Evolutionary conservation across 2,888 invertebrate species (phyloP).

Genomic region (Amaurobius ferox): DNA sequence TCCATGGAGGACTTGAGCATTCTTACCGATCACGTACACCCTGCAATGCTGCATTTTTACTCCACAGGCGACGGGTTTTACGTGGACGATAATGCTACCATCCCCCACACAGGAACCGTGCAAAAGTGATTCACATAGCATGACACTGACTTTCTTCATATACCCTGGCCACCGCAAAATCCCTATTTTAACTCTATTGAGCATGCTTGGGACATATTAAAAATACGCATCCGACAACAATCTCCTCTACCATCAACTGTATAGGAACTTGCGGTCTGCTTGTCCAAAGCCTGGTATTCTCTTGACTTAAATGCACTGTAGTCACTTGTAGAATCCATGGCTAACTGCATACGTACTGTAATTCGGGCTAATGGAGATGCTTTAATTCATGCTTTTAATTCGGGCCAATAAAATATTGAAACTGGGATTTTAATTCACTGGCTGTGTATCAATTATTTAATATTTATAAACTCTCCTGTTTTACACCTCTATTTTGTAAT

Average conservation of each 20-base stretch:
- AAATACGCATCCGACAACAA: not conserved
- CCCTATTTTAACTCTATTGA: not conserved
- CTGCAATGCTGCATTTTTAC: slow-evolving; percentile 8
- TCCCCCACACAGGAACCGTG: not conserved
- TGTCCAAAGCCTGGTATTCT: too few species aligned
- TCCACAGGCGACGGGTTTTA: not conserved
- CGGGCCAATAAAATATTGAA: too few species aligned
- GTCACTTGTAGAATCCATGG: too few species aligned
- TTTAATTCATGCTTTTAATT: too few species aligned
- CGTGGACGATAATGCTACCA: not conserved
- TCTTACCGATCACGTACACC: not conserved
- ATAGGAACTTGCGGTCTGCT: too few species aligned
- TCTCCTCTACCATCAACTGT: not conserved
- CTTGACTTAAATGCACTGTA: too few species aligned
- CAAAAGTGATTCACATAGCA: not conserved
- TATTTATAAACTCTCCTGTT: too few species aligned
- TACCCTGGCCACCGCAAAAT: not conserved
- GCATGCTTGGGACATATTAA: not conserved
- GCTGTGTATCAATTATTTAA: too few species aligned
- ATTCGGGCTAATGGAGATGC: too few species aligned
- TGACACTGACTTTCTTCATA: not conserved
- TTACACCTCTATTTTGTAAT: too few species aligned
- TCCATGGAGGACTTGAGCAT: not conserved
- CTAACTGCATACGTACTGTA: too few species aligned
- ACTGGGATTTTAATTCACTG: too few species aligned